Evolutionary conservation across 1,140 invertebrate genomes (phyloP).

Genomic region (Gryon sp.): DNA sequence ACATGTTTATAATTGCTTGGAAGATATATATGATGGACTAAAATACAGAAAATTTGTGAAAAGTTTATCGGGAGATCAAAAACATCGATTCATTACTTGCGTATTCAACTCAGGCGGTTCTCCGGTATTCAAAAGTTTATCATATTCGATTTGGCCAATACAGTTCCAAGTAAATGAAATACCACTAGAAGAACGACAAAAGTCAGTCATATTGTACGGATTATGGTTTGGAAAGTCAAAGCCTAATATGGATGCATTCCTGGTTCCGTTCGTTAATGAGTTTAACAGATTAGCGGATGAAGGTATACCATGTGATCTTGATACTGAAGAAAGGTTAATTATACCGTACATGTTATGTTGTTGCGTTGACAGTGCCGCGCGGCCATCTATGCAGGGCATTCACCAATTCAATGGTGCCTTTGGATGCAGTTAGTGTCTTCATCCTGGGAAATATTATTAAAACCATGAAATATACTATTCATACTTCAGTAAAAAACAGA

Average conservation of each 20-base stretch:
- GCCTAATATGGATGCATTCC: not conserved
- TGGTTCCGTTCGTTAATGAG: not conserved
- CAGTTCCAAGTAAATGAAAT: not conserved
- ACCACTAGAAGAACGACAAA: not conserved
- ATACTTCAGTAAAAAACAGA: not conserved
- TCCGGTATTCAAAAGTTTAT: not conserved
- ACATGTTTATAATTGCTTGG: not conserved
- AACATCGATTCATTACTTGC: not conserved
- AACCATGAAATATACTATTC: not conserved
- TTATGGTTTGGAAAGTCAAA: not conserved
- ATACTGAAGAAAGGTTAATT: not conserved
- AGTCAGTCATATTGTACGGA: not conserved
- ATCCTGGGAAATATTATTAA: not conserved
- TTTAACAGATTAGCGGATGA: not conserved
- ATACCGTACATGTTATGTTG: not conserved
- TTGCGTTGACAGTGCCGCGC: not conserved
- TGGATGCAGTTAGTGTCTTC: not conserved
- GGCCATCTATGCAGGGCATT: not conserved
- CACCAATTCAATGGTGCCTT: too few relatives aligned
- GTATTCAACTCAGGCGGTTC: not conserved
- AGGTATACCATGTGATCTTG: not conserved
- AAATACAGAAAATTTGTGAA: not conserved
- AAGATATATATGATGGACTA: not conserved
- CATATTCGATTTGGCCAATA: not conserved
- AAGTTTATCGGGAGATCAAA: not conserved